phyloP scores from a whole-genome alignment of 2,797 vertebrate genomes.

The Tauraco hartlaubi region DNA sequence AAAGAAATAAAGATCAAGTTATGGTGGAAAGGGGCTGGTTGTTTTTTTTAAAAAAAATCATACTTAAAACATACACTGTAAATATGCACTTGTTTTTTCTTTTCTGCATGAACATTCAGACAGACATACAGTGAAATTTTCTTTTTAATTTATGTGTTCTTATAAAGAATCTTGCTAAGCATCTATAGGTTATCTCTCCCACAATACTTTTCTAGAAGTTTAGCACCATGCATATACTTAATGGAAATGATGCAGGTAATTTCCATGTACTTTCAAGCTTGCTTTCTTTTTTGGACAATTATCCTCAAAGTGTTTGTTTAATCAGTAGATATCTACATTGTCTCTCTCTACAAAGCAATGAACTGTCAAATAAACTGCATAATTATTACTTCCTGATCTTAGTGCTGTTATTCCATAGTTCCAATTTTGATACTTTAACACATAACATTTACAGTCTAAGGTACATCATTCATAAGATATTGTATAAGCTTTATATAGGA shows the following conservation, averaged over 20 bases:
- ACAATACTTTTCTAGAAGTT: neutral
- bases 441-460: neutral
- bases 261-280: neutral
- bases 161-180: neutral
- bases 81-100: neutral
- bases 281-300: neutral
- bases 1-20: neutral
- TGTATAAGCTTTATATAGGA: neutral
- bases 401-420: neutral
- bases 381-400: neutral
- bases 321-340: neutral
- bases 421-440: neutral
- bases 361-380: neutral
- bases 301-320: neutral
- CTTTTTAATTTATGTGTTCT: neutral
- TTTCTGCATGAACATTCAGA: neutral
- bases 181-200: neutral
- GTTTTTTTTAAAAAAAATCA: neutral
- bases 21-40: neutral
- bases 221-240: neutral
- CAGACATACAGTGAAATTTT: neutral
- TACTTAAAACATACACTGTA: neutral
- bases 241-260: neutral
- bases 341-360: neutral
- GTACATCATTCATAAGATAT: neutral